Conservation (phyloP, 2,113 vertebrate genomes). For the Okapia johnstoni region DNA sequence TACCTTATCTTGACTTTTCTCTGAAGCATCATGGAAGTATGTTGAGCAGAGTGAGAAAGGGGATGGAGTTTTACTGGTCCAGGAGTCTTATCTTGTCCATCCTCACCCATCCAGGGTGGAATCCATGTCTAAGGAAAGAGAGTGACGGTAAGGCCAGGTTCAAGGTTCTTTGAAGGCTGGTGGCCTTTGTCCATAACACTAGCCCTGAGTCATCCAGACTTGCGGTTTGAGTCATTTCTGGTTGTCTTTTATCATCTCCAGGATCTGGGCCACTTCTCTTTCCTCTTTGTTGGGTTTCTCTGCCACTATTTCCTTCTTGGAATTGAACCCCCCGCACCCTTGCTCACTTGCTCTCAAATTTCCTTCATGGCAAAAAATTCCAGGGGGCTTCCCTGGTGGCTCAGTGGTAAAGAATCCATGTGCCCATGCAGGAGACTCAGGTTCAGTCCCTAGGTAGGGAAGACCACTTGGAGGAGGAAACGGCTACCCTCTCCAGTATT, state of each 20-base stretch:
- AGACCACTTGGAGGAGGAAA: background rate
- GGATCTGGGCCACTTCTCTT: background rate
- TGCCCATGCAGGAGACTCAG: background rate
- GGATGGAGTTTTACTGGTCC: background rate
- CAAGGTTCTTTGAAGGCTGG: background rate
- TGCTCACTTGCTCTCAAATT: background rate
- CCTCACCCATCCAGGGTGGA: background rate
- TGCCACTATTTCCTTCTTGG: background rate
- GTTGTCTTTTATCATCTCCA: background rate
- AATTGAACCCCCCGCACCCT: background rate
- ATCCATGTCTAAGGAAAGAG: background rate
- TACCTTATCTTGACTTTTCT: background rate
- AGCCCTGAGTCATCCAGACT: background rate
- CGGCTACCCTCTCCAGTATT: background rate
- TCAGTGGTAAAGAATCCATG: background rate
- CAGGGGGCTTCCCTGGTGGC: background rate
- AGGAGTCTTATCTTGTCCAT: background rate
- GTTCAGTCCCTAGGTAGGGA: background rate
- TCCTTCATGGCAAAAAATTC: background rate
- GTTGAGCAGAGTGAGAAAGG: background rate
- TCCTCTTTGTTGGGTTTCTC: background rate
- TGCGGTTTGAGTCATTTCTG: background rate
- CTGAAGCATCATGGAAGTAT: background rate
- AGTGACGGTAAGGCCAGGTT: background rate
- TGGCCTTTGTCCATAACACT: background rate